Conservation (phyloP, 2,797 vertebrate genomes). For the Phoeniculus purpureus region DNA sequence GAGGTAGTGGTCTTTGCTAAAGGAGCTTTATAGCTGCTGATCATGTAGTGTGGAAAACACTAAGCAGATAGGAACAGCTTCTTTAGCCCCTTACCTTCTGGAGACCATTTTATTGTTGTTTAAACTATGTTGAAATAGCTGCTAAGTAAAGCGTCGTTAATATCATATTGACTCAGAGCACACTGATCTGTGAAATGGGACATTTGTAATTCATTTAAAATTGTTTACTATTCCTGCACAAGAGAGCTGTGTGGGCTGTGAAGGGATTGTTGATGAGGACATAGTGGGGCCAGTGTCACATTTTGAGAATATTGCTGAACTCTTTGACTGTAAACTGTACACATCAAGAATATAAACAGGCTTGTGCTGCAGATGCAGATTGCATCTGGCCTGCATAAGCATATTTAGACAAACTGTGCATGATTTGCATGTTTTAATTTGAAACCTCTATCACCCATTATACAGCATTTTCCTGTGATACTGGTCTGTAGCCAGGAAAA, state of each 20-base stretch:
- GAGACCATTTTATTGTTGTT: slow-evolving; percentile 15
- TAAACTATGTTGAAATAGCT: slow-evolving; percentile 33
- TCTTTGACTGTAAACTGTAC: slow-evolving; percentile 67
- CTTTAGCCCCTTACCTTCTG: neutral
- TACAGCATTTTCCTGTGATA: slow-evolving; percentile 42
- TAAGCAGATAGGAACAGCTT: accelerated
- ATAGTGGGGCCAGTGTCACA: slow-evolving; percentile 22
- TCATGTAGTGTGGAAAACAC: neutral
- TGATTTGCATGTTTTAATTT: slow-evolving; percentile 73
- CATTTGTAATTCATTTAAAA: slow-evolving; percentile 71
- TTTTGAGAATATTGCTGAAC: slow-evolving; percentile 61
- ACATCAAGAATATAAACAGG: slow-evolving; percentile 63
- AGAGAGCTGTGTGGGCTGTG: slow-evolving; percentile 43
- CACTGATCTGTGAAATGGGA: neutral
- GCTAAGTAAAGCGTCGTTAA: slow-evolving; percentile 35
- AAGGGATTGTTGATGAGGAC: slow-evolving; percentile 54
- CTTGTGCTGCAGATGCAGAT: slow-evolving; percentile 60
- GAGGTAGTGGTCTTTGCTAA: neutral
- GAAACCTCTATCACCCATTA: slow-evolving; percentile 36
- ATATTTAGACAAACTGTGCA: slow-evolving; percentile 61
- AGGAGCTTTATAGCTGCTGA: neutral
- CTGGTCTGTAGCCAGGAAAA: slow-evolving; percentile 43
- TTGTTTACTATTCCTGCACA: slow-evolving; percentile 63
- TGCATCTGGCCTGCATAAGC: slow-evolving; percentile 69
- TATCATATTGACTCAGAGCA: slow-evolving; percentile 44